Base-by-base conservation (phyloP, 2,888 invertebrate genomes). In the Phengaris arion region DNA sequence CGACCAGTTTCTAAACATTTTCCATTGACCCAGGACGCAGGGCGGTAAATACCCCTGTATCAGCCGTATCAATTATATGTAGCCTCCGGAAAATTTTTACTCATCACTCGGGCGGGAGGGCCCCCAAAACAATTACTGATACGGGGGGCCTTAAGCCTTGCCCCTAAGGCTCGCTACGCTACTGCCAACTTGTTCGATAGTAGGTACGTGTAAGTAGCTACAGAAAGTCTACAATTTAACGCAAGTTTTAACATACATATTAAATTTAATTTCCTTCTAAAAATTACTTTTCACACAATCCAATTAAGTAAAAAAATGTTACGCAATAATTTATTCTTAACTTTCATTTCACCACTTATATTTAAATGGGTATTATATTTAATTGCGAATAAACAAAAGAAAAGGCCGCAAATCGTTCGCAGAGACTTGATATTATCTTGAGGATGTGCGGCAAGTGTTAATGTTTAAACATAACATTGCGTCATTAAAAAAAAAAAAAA, bases 351-450 rank as follows among this genome's bases (percentile, higher is more conserved):
- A 59, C 22, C 22, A 59, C 15, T 22, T 10, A 59, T 64, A 45
- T 64, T 64, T 35, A 64, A 64, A 64, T 12, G 35, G 48, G 48
- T 48, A 48, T 48, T 10, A 35, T 64, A 45, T 64, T 35, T 45
- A 64, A 64, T 13, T 64, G 64, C 64, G 45, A 64, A 64, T 6
- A 59, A 59, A 59, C 59, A 59, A 59, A 59, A 59, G 59, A 22
- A 59, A 59, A 59, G 22, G 9, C 15, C 35, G 13, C 64, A 64
- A 64, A 64, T 64, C 64, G 35, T 64, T 64, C 35, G 64, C 64
- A 45, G 64, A 64, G 3, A 10, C 59, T 9, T 59, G 45, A 64
- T 45, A 45, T 64, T 45, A 64, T 45, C 64, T 64, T 64, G 35
- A 22, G 22, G 59, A 22, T 59, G 22, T 59, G 22, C 22, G 10